Percentiles rank a stretch among this genome's conserved stretches.
Conservation (phyloP, 64 coral and sea anemone genomes). For the Trachythela sp. region DNA sequence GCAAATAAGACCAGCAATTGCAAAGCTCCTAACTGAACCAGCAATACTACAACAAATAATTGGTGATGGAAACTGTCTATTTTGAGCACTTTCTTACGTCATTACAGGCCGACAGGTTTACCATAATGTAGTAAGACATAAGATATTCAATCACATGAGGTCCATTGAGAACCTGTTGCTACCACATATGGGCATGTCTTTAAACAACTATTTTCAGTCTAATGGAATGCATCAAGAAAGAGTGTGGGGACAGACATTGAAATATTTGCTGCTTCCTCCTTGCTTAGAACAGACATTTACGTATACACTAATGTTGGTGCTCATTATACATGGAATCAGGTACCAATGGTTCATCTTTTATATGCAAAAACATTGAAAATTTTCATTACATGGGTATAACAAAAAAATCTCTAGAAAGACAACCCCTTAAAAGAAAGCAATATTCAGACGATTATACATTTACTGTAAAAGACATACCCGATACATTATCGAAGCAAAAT, state of each 20-base stretch:
- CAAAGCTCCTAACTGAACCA: slow-evolving; percentile 9
- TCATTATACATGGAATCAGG: slow-evolving; percentile 11
- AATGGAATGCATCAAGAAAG: slow-evolving; percentile 1
- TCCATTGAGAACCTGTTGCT: not conserved
- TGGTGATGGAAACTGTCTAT: slow-evolving; percentile 3
- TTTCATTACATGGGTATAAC: too few species aligned
- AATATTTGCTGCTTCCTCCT: not conserved
- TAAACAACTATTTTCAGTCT: slow-evolving; percentile 1
- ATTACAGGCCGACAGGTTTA: not conserved
- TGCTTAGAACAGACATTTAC: slow-evolving; percentile 7
- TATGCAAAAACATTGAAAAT: too few species aligned
- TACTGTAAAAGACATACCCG: not conserved
- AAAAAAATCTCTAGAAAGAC: not conserved
- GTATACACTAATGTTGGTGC: not conserved
- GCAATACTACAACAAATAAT: not conserved
- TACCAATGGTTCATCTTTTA: not conserved
- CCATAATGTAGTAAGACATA: slow-evolving; percentile 1
- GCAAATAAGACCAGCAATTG: not conserved
- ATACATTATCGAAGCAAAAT: not conserved
- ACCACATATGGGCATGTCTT: not conserved
- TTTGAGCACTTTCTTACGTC: not conserved
- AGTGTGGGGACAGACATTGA: slow-evolving; percentile 7
- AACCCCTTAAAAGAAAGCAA: not conserved
- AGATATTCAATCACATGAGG: slow-evolving; percentile 4
- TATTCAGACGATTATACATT: not conserved